Percentiles rank a stretch among this genome's conserved stretches.
phyloP scores from a whole-genome alignment of 2,797 vertebrate species.

The Phaenicophaeus curvirostris region DNA sequence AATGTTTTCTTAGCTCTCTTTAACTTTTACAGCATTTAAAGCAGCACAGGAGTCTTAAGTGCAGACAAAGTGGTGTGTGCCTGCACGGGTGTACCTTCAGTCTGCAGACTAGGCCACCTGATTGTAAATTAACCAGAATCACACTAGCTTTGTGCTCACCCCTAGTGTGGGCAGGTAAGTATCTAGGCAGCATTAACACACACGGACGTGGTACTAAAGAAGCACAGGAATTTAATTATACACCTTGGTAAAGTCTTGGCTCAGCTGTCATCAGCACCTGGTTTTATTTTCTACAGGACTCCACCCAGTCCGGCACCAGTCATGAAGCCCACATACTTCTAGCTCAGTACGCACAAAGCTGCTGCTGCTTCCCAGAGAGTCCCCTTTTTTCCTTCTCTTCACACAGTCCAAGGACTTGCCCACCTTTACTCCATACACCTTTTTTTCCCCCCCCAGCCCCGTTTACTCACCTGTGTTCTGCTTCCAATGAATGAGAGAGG shows the following conservation, averaged over 20 bases:
- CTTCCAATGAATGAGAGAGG: constrained; percentile 96
- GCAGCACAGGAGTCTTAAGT: neutral
- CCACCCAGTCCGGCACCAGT: neutral
- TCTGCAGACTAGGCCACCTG: neutral
- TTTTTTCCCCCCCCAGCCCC: no score
- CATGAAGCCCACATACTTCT: neutral
- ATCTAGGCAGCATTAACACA: neutral
- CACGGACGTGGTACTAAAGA: neutral
- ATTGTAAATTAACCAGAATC: neutral
- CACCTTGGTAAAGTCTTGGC: neutral
- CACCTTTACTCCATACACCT: neutral
- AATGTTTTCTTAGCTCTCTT: neutral
- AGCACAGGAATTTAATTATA: constrained; percentile 38
- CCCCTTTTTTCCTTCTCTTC: neutral
- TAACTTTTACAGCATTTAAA: neutral
- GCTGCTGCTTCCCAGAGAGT: neutral
- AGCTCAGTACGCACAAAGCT: neutral
- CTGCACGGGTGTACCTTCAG: neutral
- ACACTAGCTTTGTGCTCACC: neutral
- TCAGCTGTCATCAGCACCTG: neutral
- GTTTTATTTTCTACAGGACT: neutral
- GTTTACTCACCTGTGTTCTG: constrained; percentile 92
- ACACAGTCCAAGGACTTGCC: neutral
- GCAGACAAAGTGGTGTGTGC: neutral
- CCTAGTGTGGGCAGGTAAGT: neutral